Evolutionary conservation across 1,140 invertebrate species (phyloP).

Genomic region (Oscheius sp.): DNA sequence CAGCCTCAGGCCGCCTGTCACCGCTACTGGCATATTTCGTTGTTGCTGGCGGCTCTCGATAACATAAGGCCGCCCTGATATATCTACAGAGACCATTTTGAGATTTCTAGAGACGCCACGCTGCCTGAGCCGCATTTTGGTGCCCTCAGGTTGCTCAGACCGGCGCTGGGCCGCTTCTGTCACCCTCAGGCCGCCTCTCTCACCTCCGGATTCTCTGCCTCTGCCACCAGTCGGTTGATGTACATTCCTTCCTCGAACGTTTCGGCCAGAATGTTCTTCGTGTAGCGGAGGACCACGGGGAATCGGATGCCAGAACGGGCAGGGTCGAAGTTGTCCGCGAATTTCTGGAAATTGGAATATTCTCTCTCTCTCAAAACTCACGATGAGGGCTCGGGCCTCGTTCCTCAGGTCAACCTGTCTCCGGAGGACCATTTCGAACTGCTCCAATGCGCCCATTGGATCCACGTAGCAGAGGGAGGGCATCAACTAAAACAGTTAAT

Average conservation of each 20-base stretch:
- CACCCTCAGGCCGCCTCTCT: too few species aligned
- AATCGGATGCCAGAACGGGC: slow-evolving; percentile 62
- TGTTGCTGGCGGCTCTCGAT: too few species aligned
- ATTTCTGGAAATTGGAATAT: slow-evolving; percentile 56
- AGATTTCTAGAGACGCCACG: too few species aligned
- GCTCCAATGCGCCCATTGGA: slow-evolving; percentile 64
- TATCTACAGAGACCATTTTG: too few species aligned
- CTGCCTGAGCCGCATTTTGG: too few species aligned
- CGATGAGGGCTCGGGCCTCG: slow-evolving; percentile 36
- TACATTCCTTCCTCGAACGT: slow-evolving; percentile 65
- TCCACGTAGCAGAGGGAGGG: slow-evolving; percentile 64
- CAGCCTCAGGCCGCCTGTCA: too few species aligned
- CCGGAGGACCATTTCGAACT: slow-evolving; percentile 65
- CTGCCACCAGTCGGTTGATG: slow-evolving; percentile 61
- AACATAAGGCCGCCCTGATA: too few species aligned
- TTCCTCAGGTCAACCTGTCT: slow-evolving; percentile 62
- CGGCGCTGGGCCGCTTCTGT: too few species aligned
- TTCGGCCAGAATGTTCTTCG: slow-evolving; percentile 63
- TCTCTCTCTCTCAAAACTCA: slow-evolving; percentile 4
- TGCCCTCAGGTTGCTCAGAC: too few species aligned
- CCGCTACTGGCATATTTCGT: too few species aligned
- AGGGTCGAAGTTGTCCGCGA: slow-evolving; percentile 63
- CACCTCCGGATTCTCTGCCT: slow-evolving; percentile 36
- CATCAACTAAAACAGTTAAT: slow-evolving; percentile 37
- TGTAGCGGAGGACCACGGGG: slow-evolving; percentile 61